Evolutionary conservation across 1,140 invertebrate genomes (phyloP), one percentile per base, ranked within the genome.

Genomic region (Holotrichia oblita): DNA sequence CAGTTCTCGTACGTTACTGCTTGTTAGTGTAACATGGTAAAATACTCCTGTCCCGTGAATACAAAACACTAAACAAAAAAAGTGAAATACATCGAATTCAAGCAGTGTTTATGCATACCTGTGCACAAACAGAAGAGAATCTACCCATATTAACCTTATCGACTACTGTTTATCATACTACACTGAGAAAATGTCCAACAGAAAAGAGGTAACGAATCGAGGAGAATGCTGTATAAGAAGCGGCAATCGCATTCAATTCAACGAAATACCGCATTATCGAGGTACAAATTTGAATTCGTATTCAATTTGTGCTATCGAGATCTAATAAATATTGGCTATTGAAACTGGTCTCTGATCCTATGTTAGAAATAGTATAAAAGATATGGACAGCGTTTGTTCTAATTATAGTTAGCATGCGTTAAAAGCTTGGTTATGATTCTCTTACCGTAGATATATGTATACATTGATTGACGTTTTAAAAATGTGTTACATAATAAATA

Each of bases 261-360:
- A 69, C 27, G 61, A 34, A 69, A 34, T 69, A 69, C 22, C 61
- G 61, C 22, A 69, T 74, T 74, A 74, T 74, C 73, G 73, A 20
- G 17, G 41, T 74, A 74, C 73, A 74, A 74, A 74, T 74, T 74
- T 74, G 73, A 74, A 74, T 74, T 74, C 17, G 73, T 74, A 74
- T 74, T 74, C 34, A 74, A 74, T 74, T 74, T 74, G 14, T 22
- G 14, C 17, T 74, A 74, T 74, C 73, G 41, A 74, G 73, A 74
- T 74, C 73, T 74, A 74, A 74, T 74, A 74, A 74, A 74, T 74
- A 74, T 34, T 17, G 34, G n/a, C 8, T 20, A 7, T 34, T 40
- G 27, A 22, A 34, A 34, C 27, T 34, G 27, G 27, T 34, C 22
- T 74, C 73, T 74, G 20, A 41, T 74, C 27, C n/a, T 74, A 41